Evolutionary conservation across 2,888 invertebrate genomes (phyloP).

Genomic region (Conchocele bisecta): DNA sequence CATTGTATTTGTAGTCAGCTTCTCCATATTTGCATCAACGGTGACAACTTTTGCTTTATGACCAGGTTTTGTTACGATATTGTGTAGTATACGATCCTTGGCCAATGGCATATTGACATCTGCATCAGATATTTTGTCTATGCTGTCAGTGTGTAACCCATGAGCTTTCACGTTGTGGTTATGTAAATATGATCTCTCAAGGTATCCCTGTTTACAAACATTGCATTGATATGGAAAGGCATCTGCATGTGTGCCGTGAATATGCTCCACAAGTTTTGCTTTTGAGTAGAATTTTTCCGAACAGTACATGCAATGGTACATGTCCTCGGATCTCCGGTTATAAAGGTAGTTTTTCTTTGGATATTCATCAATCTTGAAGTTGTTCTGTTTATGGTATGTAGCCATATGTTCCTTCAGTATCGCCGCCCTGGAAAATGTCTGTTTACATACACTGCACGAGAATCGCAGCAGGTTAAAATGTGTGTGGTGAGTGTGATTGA

Average conservation of each 20-base stretch:
- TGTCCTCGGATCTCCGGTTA: slow-evolving; percentile 47
- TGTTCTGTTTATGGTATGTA: slow-evolving; percentile 43
- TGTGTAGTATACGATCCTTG: no score
- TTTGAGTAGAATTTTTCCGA: slow-evolving; percentile 60
- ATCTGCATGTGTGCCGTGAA: slow-evolving; percentile 56
- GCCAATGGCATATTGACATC: no score
- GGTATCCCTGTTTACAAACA: slow-evolving; percentile 61
- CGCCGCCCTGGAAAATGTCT: slow-evolving; percentile 47
- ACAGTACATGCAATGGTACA: slow-evolving; percentile 60
- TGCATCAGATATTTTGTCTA: no score
- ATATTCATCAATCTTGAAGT: slow-evolving; percentile 10
- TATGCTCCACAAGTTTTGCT: slow-evolving; percentile 63
- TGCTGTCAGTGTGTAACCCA: no score
- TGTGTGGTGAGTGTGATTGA: slow-evolving; percentile 55
- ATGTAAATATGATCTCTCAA: slow-evolving; percentile 48
- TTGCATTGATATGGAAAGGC: slow-evolving; percentile 59
- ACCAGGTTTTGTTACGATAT: no score
- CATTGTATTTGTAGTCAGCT: no score
- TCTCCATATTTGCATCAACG: no score
- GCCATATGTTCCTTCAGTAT: slow-evolving; percentile 62
- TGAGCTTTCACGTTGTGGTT: slow-evolving; percentile 59
- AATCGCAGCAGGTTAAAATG: slow-evolving; percentile 63
- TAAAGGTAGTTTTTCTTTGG: slow-evolving; percentile 48
- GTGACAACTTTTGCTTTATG: no score
- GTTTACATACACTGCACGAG: slow-evolving; percentile 48